Base-by-base conservation (phyloP, 2,888 invertebrate species). In the Furcula furcula region DNA sequence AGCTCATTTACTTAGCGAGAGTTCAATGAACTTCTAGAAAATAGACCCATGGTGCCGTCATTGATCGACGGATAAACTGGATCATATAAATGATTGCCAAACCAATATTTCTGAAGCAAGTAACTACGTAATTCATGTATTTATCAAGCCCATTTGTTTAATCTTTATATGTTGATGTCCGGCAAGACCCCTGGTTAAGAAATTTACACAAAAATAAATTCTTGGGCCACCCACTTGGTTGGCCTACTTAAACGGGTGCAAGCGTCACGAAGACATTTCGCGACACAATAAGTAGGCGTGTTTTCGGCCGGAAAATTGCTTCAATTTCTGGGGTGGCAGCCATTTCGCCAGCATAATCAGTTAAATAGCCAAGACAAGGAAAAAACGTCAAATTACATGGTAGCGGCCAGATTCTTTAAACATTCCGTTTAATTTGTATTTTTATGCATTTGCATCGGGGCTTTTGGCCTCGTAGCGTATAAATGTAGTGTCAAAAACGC, bases 241-340 rank as follows among this genome's bases (percentile, higher is more conserved):
- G 73, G 71, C 78, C 76, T 72, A 79, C 70, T 76, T 77, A 77
- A 21, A 58, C 49, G 54, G 49, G 58, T 52, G 57, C 53, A 62
- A 63, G 64, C 63, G 58, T 53, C 54, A 59, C 59, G 58, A 65
- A 75, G 76, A 76, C 74, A 76, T 81, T 80, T 79, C 65, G 68
- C 68, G 71, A 72, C 66, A 74, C 68, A 77, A 78, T 81, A 84
- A 82, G 70, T 71, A 76, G 76, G 70, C 65, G 69, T 65, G 71
- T 76, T 78, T 62, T 78, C 75, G 72, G 64, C 67, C 69, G 84
- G 80, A 85, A 86, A 84, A 86, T 85, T 85, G 74, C 70, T 67
- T 59, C 73, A 79, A 77, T 80, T 82, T 76, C 70, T 59, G 59
- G 71, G 76, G 72, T 62, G 70, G 57, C 38, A 52, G 45, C 57